These are phyloP conservation scores for Conus canariensis DNA, from an alignment of 2,888 invertebrate genomes.

Conservation along the genomic window DNA sequence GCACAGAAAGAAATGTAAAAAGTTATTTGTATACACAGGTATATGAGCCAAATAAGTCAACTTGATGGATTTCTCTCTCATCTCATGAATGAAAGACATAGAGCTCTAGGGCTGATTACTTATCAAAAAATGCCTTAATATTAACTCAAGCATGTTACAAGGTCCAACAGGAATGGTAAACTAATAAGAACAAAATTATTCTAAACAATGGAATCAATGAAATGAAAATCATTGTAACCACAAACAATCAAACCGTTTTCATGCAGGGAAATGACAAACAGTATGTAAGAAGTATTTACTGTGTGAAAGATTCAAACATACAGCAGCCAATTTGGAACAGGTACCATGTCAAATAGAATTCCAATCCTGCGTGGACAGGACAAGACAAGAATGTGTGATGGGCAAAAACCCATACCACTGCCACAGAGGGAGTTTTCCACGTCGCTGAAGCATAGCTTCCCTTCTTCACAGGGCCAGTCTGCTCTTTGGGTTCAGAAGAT, in stretches of 20 bases:
- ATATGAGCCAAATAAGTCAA: neutral
- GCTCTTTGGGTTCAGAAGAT: conserved; percentile 24
- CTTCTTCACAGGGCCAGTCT: neutral
- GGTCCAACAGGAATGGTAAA: neutral
- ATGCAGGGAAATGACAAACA: neutral
- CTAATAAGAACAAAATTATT: neutral
- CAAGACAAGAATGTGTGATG: conserved; percentile 64
- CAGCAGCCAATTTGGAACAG: neutral
- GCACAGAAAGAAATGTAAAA: neutral
- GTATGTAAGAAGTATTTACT: neutral
- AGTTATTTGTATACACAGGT: neutral
- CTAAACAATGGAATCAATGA: neutral
- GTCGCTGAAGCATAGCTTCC: neutral
- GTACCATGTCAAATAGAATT: conserved; percentile 59
- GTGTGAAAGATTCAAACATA: neutral
- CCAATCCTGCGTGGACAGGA: conserved; percentile 69
- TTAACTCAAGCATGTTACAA: neutral
- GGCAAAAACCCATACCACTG: conserved; percentile 48
- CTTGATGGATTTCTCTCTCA: neutral
- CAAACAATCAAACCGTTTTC: neutral
- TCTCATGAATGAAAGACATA: neutral
- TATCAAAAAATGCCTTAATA: neutral
- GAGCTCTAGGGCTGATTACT: neutral
- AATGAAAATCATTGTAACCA: neutral
- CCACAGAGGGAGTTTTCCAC: conserved; percentile 31